Evolutionary conservation across 2,113 vertebrate genomes (phyloP), one percentile per base, ranked within the genome.

Genomic region (Cervus canadensis): DNA sequence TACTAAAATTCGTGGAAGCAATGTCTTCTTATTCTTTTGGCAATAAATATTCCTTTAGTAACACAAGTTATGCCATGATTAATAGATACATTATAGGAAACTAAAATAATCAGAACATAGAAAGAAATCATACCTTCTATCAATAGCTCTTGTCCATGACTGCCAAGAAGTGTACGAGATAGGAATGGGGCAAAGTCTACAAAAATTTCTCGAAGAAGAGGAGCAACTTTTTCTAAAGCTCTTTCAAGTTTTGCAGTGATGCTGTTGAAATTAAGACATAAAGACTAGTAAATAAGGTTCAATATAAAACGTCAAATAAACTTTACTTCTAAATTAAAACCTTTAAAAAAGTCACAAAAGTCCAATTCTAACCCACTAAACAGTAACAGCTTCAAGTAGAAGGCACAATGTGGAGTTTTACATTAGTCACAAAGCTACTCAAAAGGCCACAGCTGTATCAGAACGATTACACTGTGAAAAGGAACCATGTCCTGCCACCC

Each of bases 101-200:
- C 71, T 92, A 76, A 96, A 98, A 95, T 52, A 98, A 76, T 28
- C 45, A 97, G 88, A 98, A 94, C n/a, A 90, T 17, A 97, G 98
- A 99, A 90, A n/a, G 98, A 99, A 99, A 98, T 98, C 98, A 97
- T 99, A 99, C 99, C 99, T 99, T 99, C 99, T 98, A 99, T 99
- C 97, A 99, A 99, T 92, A 99, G 98, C 97, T 99, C 99, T 98
- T 99, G 99, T 97, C 99, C 99, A 52, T 99, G 99, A 98, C 99
- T 99, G 94, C 99, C 99, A 98, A 99, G 98, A 97, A 99, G 98
- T 7, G 99, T 99, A 87, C 99, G 99, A 16, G 99, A 99, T 30
- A 99, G 98, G 98, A 99, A 99, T 91, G 99, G 99, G 16, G 99
- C 99, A 99, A 99, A 99, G 98, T 99, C 99, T 98, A 99, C 99